Percentiles rank a stretch among this genome's conserved stretches.
These are phyloP conservation scores for Philaenus spumarius DNA, from an alignment of 1,140 invertebrate species.

Conservation along the genomic window DNA sequence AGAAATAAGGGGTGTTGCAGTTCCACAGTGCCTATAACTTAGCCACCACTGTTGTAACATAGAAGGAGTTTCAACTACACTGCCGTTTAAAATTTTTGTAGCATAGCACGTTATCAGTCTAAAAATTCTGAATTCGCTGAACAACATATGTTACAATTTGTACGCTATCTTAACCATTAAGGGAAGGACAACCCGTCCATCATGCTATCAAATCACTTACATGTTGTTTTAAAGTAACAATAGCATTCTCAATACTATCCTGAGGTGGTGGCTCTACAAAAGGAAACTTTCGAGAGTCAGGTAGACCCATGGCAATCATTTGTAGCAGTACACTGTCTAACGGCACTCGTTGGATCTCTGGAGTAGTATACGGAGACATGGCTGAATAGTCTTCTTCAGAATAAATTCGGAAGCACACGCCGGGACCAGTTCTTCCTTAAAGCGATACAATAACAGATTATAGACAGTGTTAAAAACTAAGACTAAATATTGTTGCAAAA, in stretches of 20 bases:
- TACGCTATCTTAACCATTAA: neutral
- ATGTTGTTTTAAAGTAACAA: constrained; percentile 81
- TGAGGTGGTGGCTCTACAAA: constrained; percentile 86
- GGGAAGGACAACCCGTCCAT: too few species aligned
- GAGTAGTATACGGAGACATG: constrained; percentile 71
- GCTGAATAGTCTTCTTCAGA: constrained; percentile 76
- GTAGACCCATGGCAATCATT: constrained; percentile 92
- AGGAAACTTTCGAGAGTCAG: constrained; percentile 86
- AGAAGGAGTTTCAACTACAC: too few species aligned
- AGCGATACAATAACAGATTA: constrained; percentile 6
- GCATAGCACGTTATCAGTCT: constrained; percentile 11
- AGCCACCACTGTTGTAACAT: too few species aligned
- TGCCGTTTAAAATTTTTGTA: too few species aligned
- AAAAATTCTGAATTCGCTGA: neutral
- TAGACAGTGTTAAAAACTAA: too few species aligned
- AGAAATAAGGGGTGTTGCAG: too few species aligned
- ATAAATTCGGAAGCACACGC: constrained; percentile 72
- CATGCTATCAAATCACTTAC: constrained; percentile 44
- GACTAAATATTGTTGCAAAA: too few species aligned
- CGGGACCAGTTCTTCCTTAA: constrained; percentile 52
- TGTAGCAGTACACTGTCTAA: constrained; percentile 88
- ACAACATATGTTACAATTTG: neutral
- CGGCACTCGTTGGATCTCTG: constrained; percentile 88
- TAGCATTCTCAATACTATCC: constrained; percentile 78
- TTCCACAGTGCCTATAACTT: too few species aligned